A percentile compares a stretch with the other conserved stretches of the same genome.
These are phyloP conservation scores for Cheiracanthium punctorium DNA, from an alignment of 2,888 invertebrate genomes.

Conservation along the genomic window DNA sequence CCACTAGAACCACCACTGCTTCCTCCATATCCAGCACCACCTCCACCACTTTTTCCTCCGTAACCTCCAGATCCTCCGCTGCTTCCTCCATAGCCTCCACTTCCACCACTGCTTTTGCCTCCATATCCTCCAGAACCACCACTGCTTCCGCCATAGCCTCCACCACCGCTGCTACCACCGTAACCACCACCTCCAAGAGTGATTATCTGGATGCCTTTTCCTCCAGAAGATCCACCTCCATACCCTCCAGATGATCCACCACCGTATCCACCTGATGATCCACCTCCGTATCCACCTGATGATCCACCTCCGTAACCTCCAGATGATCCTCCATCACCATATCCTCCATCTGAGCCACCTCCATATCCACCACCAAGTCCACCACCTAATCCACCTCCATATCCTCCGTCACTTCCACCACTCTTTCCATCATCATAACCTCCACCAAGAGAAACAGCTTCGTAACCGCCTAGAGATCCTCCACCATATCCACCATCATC, in stretches of 20 bases:
- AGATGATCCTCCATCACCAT: conserved; percentile 25
- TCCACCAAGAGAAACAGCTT: conserved; percentile 25
- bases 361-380: conserved; percentile 24
- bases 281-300: conserved; percentile 34
- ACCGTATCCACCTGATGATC: neutral
- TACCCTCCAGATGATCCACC: conserved; percentile 14
- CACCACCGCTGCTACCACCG: conserved; percentile 32
- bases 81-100: conserved; percentile 56
- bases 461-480: conserved; percentile 1
- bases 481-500: conserved; percentile 30
- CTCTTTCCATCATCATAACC: neutral
- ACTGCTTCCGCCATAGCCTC: conserved; percentile 20
- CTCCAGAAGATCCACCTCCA: conserved; percentile 35
- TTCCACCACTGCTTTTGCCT: conserved; percentile 31
- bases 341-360: conserved; percentile 38
- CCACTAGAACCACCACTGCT: conserved; percentile 23
- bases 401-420: conserved; percentile 6
- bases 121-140: conserved; percentile 41
- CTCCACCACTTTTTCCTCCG: conserved; percentile 34
- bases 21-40: conserved; percentile 27
- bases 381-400: conserved; percentile 24
- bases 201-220: neutral
- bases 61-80: conserved; percentile 44
- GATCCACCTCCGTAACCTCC: conserved; percentile 6
- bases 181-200: conserved; percentile 14